These are phyloP conservation scores for Zaprionus lachaisei DNA, from an alignment of 1,140 invertebrate species.

Conservation along the genomic window DNA sequence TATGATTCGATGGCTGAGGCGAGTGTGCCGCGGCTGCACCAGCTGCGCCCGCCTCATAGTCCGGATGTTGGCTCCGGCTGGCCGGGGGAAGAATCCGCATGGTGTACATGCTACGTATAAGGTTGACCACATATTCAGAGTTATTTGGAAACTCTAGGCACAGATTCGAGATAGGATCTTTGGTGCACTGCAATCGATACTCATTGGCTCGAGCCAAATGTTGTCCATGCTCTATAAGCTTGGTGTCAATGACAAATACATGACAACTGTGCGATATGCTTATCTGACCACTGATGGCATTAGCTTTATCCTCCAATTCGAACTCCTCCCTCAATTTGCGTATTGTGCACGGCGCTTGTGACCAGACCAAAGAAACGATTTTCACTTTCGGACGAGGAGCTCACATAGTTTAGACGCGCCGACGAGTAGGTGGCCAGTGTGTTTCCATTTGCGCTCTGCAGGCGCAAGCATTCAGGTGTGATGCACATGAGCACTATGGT, in stretches of 20 bases:
- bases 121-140: conserved; percentile 93
- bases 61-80: conserved; percentile 58
- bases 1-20: conserved; percentile 92
- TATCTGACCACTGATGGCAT: conserved; percentile 45
- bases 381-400: conserved; percentile 95
- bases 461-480: conserved; percentile 90
- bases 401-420: conserved; percentile 94
- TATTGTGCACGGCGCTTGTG: conserved; percentile 89
- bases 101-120: conserved; percentile 89
- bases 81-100: conserved; percentile 84
- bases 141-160: conserved; percentile 96
- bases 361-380: conserved; percentile 96
- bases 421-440: conserved; percentile 93
- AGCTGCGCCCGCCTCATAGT: conserved; percentile 46
- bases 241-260: conserved; percentile 96
- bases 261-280: conserved; percentile 95
- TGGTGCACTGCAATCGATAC: conserved; percentile 92
- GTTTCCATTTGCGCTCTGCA: conserved; percentile 88
- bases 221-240: conserved; percentile 91
- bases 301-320: conserved; percentile 57
- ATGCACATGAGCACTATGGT: conserved; percentile 94
- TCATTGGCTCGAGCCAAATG: conserved; percentile 91
- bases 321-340: conserved; percentile 83
- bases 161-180: conserved; percentile 88
- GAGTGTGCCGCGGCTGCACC: conserved; percentile 86